phyloP scores from a whole-genome alignment of 2,797 vertebrate species.

The Enteromius radiatus region DNA sequence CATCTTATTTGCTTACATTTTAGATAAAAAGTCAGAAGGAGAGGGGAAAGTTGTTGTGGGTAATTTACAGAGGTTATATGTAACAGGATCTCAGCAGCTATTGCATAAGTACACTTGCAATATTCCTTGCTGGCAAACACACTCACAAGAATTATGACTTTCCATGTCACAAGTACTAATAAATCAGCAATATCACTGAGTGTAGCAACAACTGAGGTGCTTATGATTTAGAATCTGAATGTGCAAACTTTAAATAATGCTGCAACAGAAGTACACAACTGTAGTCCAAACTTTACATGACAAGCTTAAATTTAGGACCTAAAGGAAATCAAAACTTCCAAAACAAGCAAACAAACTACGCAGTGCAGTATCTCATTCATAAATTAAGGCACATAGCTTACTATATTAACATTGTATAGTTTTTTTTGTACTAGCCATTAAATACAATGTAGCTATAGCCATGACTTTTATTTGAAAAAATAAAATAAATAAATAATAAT shows the following conservation, averaged over 20 bases:
- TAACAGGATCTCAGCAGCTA: slow-evolving; percentile 27
- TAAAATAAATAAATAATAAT: not conserved
- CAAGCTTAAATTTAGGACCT: not conserved
- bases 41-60: not conserved
- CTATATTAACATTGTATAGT: not conserved
- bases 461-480: not conserved
- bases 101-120: slow-evolving; percentile 12
- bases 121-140: not conserved
- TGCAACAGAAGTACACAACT: not conserved
- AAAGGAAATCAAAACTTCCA: not conserved
- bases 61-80: not conserved
- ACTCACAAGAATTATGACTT: not conserved
- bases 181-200: slow-evolving; percentile 10
- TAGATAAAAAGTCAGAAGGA: not conserved
- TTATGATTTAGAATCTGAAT: not conserved
- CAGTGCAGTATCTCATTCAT: not conserved
- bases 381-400: slow-evolving; percentile 39
- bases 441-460: not conserved
- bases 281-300: not conserved
- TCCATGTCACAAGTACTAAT: not conserved
- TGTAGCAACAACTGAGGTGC: not conserved
- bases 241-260: slow-evolving; percentile 6
- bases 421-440: not conserved
- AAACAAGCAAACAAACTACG: not conserved
- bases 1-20: not conserved